Conservation (phyloP, 2,797 vertebrate genomes). For the Galagoides demidoff region DNA sequence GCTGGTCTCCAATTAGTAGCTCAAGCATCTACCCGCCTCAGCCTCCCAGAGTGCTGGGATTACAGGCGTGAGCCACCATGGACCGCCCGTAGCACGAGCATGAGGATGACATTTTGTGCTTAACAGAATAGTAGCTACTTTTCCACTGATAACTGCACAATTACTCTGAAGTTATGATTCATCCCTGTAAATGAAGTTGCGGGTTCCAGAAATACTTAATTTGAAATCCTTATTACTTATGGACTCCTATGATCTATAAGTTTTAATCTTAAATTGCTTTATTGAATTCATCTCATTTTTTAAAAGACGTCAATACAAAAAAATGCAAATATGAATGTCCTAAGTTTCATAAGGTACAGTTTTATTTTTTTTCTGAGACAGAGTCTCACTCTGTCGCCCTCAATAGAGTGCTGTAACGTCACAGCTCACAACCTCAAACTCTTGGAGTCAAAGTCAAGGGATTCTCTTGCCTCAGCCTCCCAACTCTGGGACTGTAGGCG, state of each 20-base stretch:
- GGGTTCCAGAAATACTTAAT: background rate
- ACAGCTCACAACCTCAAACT: no score
- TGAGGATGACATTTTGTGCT: background rate
- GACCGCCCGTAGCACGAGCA: no score
- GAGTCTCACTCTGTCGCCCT: no score
- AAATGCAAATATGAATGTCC: background rate
- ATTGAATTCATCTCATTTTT: background rate
- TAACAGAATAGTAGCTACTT: fast-evolving
- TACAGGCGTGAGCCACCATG: no score
- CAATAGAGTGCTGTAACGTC: no score
- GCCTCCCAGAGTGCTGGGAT: no score
- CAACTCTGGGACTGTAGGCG: no score
- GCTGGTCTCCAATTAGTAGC: no score
- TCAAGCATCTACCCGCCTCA: no score
- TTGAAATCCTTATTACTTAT: background rate
- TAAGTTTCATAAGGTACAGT: background rate
- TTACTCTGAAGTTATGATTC: no score
- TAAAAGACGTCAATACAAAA: background rate
- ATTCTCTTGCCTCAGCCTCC: no score
- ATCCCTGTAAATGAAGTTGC: background rate
- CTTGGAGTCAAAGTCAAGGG: no score
- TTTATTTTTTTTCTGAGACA: background rate
- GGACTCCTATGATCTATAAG: background rate
- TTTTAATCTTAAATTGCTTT: background rate
- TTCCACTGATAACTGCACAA: background rate